Evolutionary conservation across 92 coral and sea anemone genomes (phyloP), one percentile per base, ranked within the genome.

Genomic region (Scolanthus callimorphus): DNA sequence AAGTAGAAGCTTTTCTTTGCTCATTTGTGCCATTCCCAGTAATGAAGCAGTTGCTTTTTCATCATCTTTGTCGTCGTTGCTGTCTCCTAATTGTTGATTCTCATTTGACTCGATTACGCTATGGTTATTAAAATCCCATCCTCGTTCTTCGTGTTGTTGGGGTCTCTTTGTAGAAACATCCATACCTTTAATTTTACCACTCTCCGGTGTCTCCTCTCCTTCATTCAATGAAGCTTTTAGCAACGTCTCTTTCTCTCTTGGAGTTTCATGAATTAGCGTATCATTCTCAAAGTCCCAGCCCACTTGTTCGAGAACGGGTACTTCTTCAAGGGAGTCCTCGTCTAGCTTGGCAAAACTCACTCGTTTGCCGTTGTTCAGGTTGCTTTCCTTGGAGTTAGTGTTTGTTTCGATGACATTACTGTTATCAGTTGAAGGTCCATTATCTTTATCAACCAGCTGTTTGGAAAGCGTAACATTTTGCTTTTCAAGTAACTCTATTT

Each of bases 1-100:
- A 19, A 87, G 73, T 24, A 68, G 54, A 25, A 87, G 74, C 13
- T 71, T 77, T 60, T 87, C 95, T 41, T 82, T 77, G 39, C 82
- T 73, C 67, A 82, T 82, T 29, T 70, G 58, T 19, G 86, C 57
- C 8, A 82, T 63, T 29, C 71, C 70, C 19, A 60, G 44, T 17
- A 41, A 59, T 23, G 51, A 26, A 19, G 44, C 27, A 20, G 45
- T 44, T 29, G 25, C 58, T 24, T 59, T 21, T 21, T 53, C 77
- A 9, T 27, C 48, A 28, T 57, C 69, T 22, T 13, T 10, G 4
- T 17, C 6, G 29, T 15, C 59, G 13, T 3, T 19, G 13, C 29
- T 24, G 54, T 48, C 17, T 21, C 17, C 54, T 48, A 15, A 9
- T 46, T 46, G 12, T 6, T 9, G 8, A 10, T 46, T 4, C 22